Conservation (phyloP, 2,888 invertebrate genomes). For the Dendrolimus pini region DNA sequence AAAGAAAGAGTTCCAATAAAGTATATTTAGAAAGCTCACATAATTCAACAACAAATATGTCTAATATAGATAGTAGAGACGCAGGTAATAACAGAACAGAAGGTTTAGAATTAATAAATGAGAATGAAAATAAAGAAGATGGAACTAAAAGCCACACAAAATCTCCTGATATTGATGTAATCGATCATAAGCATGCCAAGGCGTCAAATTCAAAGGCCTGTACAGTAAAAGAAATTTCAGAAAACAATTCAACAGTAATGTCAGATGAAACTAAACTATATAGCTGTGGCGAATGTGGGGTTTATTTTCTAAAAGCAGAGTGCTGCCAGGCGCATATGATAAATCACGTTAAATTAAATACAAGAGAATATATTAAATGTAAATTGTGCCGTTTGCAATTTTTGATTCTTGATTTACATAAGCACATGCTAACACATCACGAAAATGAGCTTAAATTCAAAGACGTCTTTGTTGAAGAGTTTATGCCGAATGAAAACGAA, state of each 20-base stretch:
- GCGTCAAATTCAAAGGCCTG: too few species aligned
- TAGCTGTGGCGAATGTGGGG: background rate
- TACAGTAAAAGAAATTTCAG: too few species aligned
- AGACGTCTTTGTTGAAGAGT: background rate
- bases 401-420: background rate
- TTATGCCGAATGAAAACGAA: background rate
- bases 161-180: too few species aligned
- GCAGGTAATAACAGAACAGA: too few species aligned
- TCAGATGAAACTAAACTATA: background rate
- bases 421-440: background rate
- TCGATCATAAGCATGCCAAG: too few species aligned
- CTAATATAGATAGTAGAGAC: too few species aligned
- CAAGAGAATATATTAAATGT: background rate
- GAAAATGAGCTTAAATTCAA: background rate
- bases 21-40: too few species aligned
- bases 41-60: too few species aligned
- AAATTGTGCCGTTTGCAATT: background rate
- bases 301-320: background rate
- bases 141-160: too few species aligned
- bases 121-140: too few species aligned
- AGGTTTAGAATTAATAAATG: too few species aligned
- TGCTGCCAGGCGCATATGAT: background rate
- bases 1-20: too few species aligned
- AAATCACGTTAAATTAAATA: background rate
- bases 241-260: background rate